Evolutionary conservation across 2,888 invertebrate species (phyloP).

Genomic region (Sialis fuliginosa): DNA sequence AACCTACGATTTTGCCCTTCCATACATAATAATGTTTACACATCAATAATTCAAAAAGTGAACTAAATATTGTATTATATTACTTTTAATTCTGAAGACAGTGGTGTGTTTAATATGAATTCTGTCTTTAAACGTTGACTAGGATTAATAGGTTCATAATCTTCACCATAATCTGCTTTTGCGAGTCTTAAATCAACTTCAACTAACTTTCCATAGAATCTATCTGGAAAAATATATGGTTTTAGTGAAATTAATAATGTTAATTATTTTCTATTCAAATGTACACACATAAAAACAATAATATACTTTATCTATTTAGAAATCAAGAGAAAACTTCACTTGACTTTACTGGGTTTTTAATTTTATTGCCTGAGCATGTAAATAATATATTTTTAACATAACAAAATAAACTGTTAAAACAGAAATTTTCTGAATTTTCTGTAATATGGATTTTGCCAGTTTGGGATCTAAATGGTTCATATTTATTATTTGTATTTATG

Average conservation of each 20-base stretch:
- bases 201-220: conserved; percentile 29
- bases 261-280: background rate
- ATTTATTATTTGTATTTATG: too few relatives aligned
- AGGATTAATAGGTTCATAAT: conserved; percentile 32
- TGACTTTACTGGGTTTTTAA: too few relatives aligned
- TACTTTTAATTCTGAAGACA: conserved; percentile 34
- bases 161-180: conserved; percentile 49
- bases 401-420: too few relatives aligned
- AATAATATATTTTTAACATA: too few relatives aligned
- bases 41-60: background rate
- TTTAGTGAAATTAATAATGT: background rate
- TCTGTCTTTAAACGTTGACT: conserved; percentile 18
- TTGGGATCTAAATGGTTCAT: too few relatives aligned
- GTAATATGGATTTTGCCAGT: too few relatives aligned
- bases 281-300: background rate
- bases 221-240: conserved; percentile 29
- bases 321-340: background rate
- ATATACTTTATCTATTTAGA: background rate
- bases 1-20: too few relatives aligned
- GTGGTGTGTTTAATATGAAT: conserved; percentile 25
- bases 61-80: conserved; percentile 1
- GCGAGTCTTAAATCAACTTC: conserved; percentile 42
- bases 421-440: too few relatives aligned
- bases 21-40: too few relatives aligned
- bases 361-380: too few relatives aligned